phyloP scores from a whole-genome alignment of 2,113 vertebrate species.

The Salvelinus namaycush region DNA sequence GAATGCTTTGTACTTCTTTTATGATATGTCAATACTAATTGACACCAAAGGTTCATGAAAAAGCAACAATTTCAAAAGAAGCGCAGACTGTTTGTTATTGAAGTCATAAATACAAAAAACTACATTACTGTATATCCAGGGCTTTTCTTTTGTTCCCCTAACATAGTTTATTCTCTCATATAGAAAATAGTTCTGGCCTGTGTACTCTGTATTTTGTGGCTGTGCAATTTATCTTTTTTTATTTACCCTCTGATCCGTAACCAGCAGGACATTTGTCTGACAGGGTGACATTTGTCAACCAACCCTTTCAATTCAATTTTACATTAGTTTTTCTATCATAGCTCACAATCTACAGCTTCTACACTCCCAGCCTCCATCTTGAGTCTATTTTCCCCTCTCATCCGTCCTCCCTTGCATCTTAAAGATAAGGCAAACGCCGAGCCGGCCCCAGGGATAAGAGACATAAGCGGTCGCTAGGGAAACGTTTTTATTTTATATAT shows the following conservation, averaged over 20 bases:
- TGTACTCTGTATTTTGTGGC: slow-evolving; percentile 40
- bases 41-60: slow-evolving; percentile 33
- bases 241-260: slow-evolving; percentile 72
- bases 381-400: slow-evolving; percentile 29
- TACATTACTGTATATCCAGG: not conserved
- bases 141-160: not conserved
- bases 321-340: slow-evolving; percentile 71
- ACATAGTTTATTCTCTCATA: slow-evolving; percentile 17
- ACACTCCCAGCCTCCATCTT: slow-evolving; percentile 50
- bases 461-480: too few species aligned
- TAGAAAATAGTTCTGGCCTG: slow-evolving; percentile 24
- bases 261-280: slow-evolving; percentile 55
- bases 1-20: not conserved
- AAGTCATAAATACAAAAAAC: slow-evolving; percentile 48
- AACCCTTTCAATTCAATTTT: slow-evolving; percentile 75
- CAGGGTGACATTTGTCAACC: slow-evolving; percentile 72
- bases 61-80: slow-evolving; percentile 36
- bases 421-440: not conserved
- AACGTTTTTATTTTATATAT: too few species aligned
- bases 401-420: not conserved
- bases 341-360: slow-evolving; percentile 60
- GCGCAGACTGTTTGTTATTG: slow-evolving; percentile 27
- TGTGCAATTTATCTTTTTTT: slow-evolving; percentile 66
- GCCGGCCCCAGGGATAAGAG: too few species aligned
- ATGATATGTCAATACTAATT: not conserved